Base-by-base conservation (phyloP, 1,140 invertebrate genomes). In the Planococcus citri region DNA sequence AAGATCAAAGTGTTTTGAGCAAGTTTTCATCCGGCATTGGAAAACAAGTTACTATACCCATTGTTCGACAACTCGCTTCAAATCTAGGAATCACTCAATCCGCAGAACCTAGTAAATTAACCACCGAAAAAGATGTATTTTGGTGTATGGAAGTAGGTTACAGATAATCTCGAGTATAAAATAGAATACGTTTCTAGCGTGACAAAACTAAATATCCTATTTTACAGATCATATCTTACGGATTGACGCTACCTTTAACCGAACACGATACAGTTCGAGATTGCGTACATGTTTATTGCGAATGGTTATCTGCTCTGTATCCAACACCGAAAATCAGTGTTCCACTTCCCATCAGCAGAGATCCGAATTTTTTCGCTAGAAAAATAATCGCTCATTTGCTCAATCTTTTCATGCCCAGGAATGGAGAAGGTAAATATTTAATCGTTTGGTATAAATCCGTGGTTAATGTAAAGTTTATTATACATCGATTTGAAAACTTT, bases 201-300 rank as follows among this genome's bases (percentile, higher is more conserved):
- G 25, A 24, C 17, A n/a, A 17, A 68, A 8, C 25, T 27, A n/a
- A 27, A n/a, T n/a, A n/a, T n/a, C n/a, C n/a, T n/a, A n/a, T n/a
- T 8, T 29, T 68, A 21, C 69, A 86, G 83, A 92, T 96, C 8
- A 87, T 97, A 22, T 92, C 94, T 75, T 95, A 88, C 81, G 95
- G 95, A 0, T 81, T 98, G 0, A 92, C 91, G 33, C 79, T 98
- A 33, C 93, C 94, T 0, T 77, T 97, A 12, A 82, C 85, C 37
- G 94, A 97, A 78, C 92, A 95, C 78, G 94, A 97, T 73, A 91
- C 92, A 0, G 89, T 98, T 51, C 87, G 94, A 73, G 95, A 97
- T 78, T 98, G 95, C 80, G 94, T 97, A 9, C 92, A 92, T 79
- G 88, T 98, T 24, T 98, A 97, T 77, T 97, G 94, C 79, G 94